Evolutionary conservation across 2,797 vertebrate species (phyloP).

Genomic region (Chelon labrosus): DNA sequence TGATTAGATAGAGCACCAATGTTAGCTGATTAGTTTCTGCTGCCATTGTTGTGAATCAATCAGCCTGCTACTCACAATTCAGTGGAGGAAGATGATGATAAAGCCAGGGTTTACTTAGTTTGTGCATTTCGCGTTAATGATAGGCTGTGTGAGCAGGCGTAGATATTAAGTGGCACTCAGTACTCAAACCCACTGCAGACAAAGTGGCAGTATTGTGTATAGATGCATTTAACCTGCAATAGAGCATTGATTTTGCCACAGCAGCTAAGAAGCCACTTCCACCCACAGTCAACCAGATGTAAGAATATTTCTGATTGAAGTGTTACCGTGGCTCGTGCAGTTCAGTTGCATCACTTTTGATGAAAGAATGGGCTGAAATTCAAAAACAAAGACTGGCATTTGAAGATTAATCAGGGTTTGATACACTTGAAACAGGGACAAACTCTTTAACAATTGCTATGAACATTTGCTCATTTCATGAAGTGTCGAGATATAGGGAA

Average conservation of each 20-base stretch:
- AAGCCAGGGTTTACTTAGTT: background rate
- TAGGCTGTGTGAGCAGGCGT: background rate
- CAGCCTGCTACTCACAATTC: background rate
- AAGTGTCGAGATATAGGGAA: too few relatives aligned
- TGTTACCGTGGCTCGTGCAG: background rate
- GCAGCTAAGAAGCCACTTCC: slow-evolving; percentile 12
- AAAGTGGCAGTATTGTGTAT: background rate
- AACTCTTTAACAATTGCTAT: too few relatives aligned
- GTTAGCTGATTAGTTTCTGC: background rate
- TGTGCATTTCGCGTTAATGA: background rate
- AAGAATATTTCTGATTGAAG: slow-evolving; percentile 30
- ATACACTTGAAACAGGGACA: too few relatives aligned
- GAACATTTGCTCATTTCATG: too few relatives aligned
- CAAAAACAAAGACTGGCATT: too few relatives aligned
- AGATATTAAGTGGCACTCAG: slow-evolving; percentile 16
- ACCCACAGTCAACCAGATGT: background rate
- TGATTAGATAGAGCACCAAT: background rate
- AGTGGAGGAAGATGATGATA: background rate
- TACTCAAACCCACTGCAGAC: background rate
- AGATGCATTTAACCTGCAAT: background rate
- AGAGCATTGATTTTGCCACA: slow-evolving; percentile 1
- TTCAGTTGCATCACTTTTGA: background rate
- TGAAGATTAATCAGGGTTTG: too few relatives aligned
- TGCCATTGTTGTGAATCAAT: background rate
- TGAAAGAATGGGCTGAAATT: background rate